Evolutionary conservation across 2,113 vertebrate genomes (phyloP).

Genomic region (Chinchilla lanigera): DNA sequence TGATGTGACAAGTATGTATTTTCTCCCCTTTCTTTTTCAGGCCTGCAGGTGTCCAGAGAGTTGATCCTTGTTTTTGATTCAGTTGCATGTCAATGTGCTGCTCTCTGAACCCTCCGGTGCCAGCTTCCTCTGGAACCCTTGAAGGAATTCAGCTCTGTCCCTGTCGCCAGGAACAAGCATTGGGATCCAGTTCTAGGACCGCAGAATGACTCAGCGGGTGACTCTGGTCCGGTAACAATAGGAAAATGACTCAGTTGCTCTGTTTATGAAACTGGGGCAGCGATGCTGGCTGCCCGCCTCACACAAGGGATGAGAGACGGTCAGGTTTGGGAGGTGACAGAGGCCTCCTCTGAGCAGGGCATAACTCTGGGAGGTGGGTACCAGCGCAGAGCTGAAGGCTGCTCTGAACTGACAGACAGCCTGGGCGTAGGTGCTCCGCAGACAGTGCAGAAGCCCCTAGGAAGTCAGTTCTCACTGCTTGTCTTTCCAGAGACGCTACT

Average conservation of each 20-base stretch:
- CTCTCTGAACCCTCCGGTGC: neutral
- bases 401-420: neutral
- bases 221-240: constrained; percentile 70
- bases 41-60: constrained; percentile 36
- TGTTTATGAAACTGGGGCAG: constrained; percentile 53
- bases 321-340: neutral
- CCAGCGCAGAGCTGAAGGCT: neutral
- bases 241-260: constrained; percentile 73
- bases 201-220: constrained; percentile 72
- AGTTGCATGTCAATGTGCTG: neutral
- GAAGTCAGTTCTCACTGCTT: neutral
- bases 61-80: constrained; percentile 66
- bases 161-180: constrained; percentile 58
- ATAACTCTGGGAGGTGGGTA: neutral
- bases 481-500: neutral
- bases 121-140: constrained; percentile 59
- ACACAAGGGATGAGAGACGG: neutral
- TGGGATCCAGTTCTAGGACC: constrained; percentile 46
- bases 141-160: neutral
- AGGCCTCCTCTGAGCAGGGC: neutral
- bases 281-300: constrained; percentile 17
- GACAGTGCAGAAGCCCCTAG: neutral
- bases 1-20: neutral
- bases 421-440: neutral
- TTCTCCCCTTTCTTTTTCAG: neutral